These are phyloP conservation scores for Malurus leucopterus DNA, from an alignment of 2,797 vertebrate species.

Conservation along the genomic window DNA sequence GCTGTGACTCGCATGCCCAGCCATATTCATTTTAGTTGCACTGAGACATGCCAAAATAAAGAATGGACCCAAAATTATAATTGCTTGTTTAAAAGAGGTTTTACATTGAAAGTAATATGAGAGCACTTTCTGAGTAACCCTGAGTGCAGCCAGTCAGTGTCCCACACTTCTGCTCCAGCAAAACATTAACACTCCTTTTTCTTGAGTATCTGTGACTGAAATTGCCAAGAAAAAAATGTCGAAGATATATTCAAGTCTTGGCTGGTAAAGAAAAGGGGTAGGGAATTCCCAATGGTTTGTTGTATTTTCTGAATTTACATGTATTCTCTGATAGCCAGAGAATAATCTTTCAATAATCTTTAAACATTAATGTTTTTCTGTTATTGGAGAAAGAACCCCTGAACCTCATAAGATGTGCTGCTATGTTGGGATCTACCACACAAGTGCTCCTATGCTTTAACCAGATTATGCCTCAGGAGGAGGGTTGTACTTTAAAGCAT, in stretches of 20 bases:
- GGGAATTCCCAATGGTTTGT: not conserved
- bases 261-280: not conserved
- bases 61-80: not conserved
- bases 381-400: not conserved
- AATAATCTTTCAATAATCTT: not conserved
- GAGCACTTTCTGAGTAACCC: not conserved
- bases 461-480: not conserved
- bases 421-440: not conserved
- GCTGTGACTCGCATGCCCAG: not conserved
- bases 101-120: not conserved
- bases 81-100: not conserved
- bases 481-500: not conserved
- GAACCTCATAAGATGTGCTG: not conserved
- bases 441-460: not conserved
- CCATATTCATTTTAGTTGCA: not conserved
- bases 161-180: not conserved
- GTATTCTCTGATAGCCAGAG: not conserved
- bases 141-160: fast-evolving
- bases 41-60: not conserved
- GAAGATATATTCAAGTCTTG: not conserved
- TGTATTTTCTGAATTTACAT: not conserved
- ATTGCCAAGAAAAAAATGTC: not conserved
- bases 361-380: not conserved
- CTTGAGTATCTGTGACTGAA: not conserved
- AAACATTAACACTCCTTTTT: not conserved